Evolutionary conservation across 1,140 invertebrate species (phyloP), one percentile per base, ranked within the genome.

Genomic region (Pseudachorutes palmiensis): DNA sequence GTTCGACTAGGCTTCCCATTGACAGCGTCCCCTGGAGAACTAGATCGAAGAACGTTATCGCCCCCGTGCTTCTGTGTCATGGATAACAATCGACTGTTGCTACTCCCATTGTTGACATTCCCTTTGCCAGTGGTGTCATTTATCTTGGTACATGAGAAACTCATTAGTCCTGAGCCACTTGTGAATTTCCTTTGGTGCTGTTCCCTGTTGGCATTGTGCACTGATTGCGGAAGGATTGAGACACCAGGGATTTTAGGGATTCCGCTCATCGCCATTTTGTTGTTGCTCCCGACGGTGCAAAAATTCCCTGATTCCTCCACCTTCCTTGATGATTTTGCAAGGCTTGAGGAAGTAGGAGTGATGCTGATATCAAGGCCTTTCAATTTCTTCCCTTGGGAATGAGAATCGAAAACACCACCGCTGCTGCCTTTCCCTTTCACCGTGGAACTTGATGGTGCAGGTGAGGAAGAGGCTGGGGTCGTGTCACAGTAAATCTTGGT

Each of bases 361-460:
- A 74, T 74, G 14, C 62, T 70, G 48, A 74, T 74, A 32, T 74
- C 72, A 22, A 74, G 55, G 0, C 72, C 68, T 57, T 74, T 73
- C 33, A 73, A 45, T 62, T 74, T 74, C 59, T 71, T 74, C 2
- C 65, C 66, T 22, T 1, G 30, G 24, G 51, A 12, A 26, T 55
- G 51, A 62, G 31, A 61, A 16, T 71, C 70, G 48, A 68, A 71
- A n/a, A 60, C 51, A 19, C 51, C 24, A 5, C 3, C 12, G 24
- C 51, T 55, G 5, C 5, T 14, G 51, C 12, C 66, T 71, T 70
- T 12, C 9, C n/a, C n/a, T n/a, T n/a, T n/a, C n/a, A n/a, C n/a
- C n/a, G n/a, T 41, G 32, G 61, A 5, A 24, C 14, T 36, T 22
- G 14, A 9, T 3, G 61, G 41, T 14, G 61, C 9, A 36, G 61